Base-by-base conservation (phyloP, 2,888 invertebrate species). In the Tiliacea citrago region DNA sequence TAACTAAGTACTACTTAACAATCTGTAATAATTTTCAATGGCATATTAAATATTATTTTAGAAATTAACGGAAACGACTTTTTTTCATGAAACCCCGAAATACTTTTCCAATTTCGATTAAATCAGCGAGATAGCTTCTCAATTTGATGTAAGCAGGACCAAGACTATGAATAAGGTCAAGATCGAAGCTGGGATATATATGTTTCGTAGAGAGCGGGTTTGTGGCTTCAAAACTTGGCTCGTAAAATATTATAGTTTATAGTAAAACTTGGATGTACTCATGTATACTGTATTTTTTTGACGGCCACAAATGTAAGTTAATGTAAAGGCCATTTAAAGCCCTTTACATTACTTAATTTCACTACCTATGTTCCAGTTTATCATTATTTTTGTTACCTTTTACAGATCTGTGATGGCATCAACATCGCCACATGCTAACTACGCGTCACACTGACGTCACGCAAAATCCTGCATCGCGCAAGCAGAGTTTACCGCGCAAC, bases 61-160 rank as follows among this genome's bases (percentile, higher is more conserved):
- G 21, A 16, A 70, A 61, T 69, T 68, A 35, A 75, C 57, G 45
- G 51, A 75, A 66, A 53, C 51, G 42, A 53, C 12, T 66, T 55
- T 74, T 51, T 51, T 57, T 35, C 13, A 16, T 57, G 12, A 53
- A 47, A 49, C 16, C 24, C 58, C 39, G 2, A 70, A 76, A 68
- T 66, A 57, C 62, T 67, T 79, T 80, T 61, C 66, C 81, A 81
- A 81, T 79, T 75, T 69, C 58, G 74, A 78, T 82, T 74, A 82
- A 70, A 78, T 78, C 68, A 74, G 45, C 67, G 63, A 78, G 57
- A 47, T 55, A 66, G 53, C 57, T 60, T 45, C 35, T 55, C 47
- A 12, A 53, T 71, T 47, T 78, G 58, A 78, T 68, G 65, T 63
- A 73, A 77, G 66, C 73, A 65, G 61, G 73, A 77, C 21, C 61